Base-by-base conservation (phyloP, 2,888 invertebrate genomes). In the Orgyia antiqua region DNA sequence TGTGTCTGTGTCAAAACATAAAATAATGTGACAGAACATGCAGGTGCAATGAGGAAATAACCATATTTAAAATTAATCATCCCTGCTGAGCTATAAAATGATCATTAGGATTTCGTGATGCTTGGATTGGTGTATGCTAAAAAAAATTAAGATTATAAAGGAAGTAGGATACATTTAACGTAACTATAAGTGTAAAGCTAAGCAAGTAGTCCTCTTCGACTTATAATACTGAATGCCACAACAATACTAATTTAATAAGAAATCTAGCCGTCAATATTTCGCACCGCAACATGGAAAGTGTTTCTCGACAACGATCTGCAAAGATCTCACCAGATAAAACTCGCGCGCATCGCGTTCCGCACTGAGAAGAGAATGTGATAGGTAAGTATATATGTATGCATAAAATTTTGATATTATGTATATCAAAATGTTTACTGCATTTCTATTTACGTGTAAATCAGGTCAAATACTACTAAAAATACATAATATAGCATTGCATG, bases 211-310 rank as follows among this genome's bases (percentile, higher is more conserved):
- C n/a, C n/a, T n/a, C n/a, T n/a, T n/a, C n/a, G n/a, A n/a, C n/a
- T n/a, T n/a, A n/a, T n/a, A n/a, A n/a, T n/a, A n/a, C n/a, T n/a
- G n/a, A n/a, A n/a, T n/a, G n/a, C n/a, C n/a, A n/a, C n/a, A n/a
- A n/a, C n/a, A n/a, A n/a, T n/a, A n/a, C n/a, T n/a, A n/a, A n/a
- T n/a, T n/a, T n/a, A n/a, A n/a, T n/a, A n/a, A n/a, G n/a, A n/a
- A n/a, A n/a, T n/a, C n/a, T n/a, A n/a, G n/a, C n/a, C n/a, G n/a
- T n/a, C n/a, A n/a, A 45, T 65, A 63, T 71, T 73, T 69, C 73
- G 70, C 67, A 68, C 73, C 66, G 72, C 66, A 60, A 74, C 71
- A 70, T 71, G 75, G 72, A 75, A 74, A 76, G 68, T 69, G 62
- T 73, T 73, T 72, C 71, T 63, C 65, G 62, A 60, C 62, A 59